Evolutionary conservation across 92 coral and sea anemone species (phyloP), one percentile per base, ranked within the genome.

Genomic region (Parazoanthus atlanticus): DNA sequence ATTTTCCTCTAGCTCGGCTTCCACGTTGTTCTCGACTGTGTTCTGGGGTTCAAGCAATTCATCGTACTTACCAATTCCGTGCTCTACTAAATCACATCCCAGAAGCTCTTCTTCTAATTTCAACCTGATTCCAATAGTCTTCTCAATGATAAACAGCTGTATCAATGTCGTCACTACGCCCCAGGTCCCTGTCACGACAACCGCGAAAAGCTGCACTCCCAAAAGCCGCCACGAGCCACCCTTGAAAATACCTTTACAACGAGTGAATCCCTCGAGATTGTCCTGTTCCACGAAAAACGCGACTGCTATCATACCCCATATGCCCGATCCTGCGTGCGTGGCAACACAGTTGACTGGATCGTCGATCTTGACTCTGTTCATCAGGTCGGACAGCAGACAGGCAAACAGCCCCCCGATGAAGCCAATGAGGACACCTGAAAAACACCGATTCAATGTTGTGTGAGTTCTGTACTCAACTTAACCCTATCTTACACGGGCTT

Each of bases 301-400:
- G 19, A 95, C 98, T 2, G 98, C 92, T 9, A 95, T 82, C 89
- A 95, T 80, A 28, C 98, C 96, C 98, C 98, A 95, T 13, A 90
- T 91, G 26, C 95, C 98, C 66, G 96, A 89, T 21, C 93, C 89
- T 6, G 94, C 92, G 83, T 95, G 98, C 4, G 94, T 91, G 3
- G 98, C 91, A 5, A 95, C 91, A 76, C 98, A 95, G 43, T 93
- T 90, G 64, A 93, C 95, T 0, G 98, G 98, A 85, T 95, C 98
- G 83, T 95, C 98, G 86, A 95, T 90, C 88, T 92, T 95, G 2
- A 95, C 93, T 54, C 89, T 93, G 10, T 73, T 74, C 90, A 93
- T 90, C 49, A 92, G 78, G 41, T 89, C 91, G 43, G 93, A 93
- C 66, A 93, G 89, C 47, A 93, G 61, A 79, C 98, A 93, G 10